Base-by-base conservation (phyloP, 2,797 vertebrate genomes). In the Hephaestus fuliginosus region DNA sequence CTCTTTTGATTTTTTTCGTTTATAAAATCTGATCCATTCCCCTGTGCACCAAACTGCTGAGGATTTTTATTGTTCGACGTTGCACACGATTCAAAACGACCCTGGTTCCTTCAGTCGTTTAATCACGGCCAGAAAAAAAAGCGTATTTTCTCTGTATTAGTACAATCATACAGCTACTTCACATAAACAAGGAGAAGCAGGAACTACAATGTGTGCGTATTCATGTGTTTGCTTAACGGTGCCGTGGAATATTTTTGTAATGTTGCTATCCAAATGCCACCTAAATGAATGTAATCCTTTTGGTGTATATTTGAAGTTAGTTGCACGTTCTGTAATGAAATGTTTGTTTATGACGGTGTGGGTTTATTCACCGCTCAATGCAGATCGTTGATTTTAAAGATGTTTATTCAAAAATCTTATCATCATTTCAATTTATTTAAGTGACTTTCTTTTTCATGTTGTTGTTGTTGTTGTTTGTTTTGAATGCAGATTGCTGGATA, bases 221-320 rank as follows among this genome's bases (percentile, higher is more conserved):
- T 22, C 36, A 41, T 53, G 33, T 73, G 28, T 77, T 82, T 67
- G 33, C 22, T 60, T 51, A 25, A 77, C 68, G 7, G 17, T 74
- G 30, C 46, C n/a, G 62, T 81, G 17, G 11, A 17, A 55, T 76
- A 36, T 62, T 69, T 69, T 25, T 76, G 69, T 84, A 53, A 51
- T 43, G 25, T 49, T 48, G 18, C 17, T 60, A 52, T 76, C 13
- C 41, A 43, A 51, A 70, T 3, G 6, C 1, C 4, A 30, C 39
- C 39, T 22, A 22, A 39, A n/a, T 78, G 28, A 57, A 58, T 13
- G 10, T 64, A 12, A 13, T 56, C 0, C 51, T 58, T 39, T 15
- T 56, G 41, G 25, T 71, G 67, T 70, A 28, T 60, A 53, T 63
- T 33, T 70, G 25, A 36, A 39, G 17, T 30, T 49, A 3, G 62